These are phyloP conservation scores for Anaspis maculata DNA, from an alignment of 2,888 invertebrate genomes.

Conservation along the genomic window DNA sequence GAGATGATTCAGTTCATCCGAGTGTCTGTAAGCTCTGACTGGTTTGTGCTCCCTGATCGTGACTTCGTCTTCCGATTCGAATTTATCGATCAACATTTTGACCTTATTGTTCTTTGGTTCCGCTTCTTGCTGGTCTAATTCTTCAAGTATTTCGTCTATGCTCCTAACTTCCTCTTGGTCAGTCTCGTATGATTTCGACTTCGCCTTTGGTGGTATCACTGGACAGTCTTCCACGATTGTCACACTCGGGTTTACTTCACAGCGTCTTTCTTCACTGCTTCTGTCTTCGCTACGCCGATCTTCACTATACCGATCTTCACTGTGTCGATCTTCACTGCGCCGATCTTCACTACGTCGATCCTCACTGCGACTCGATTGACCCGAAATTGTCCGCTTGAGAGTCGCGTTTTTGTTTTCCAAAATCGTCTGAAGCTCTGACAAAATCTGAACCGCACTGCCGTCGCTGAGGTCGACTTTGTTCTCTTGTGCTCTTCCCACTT, in stretches of 20 bases:
- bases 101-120: constrained; percentile 22
- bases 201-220: constrained; percentile 17
- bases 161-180: constrained; percentile 21
- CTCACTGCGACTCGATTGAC: too few species aligned
- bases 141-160: constrained; percentile 35
- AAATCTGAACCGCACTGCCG: constrained; percentile 20
- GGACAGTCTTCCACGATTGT: too few species aligned
- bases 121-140: constrained; percentile 28
- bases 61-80: constrained; percentile 24
- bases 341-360: too few species aligned
- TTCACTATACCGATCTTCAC: too few species aligned
- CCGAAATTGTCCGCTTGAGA: neutral
- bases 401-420: constrained; percentile 24
- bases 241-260: too few species aligned
- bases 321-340: too few species aligned
- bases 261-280: too few species aligned
- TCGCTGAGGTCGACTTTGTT: constrained; percentile 16
- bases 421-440: constrained; percentile 30
- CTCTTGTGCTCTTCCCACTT: constrained; percentile 17
- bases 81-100: constrained; percentile 33
- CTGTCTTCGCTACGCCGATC: too few species aligned
- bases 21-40: constrained; percentile 19
- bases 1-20: constrained; percentile 35
- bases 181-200: constrained; percentile 6
- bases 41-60: constrained; percentile 14